phyloP scores from a whole-genome alignment of 1,140 invertebrate species.

The Gryllus bimaculatus region DNA sequence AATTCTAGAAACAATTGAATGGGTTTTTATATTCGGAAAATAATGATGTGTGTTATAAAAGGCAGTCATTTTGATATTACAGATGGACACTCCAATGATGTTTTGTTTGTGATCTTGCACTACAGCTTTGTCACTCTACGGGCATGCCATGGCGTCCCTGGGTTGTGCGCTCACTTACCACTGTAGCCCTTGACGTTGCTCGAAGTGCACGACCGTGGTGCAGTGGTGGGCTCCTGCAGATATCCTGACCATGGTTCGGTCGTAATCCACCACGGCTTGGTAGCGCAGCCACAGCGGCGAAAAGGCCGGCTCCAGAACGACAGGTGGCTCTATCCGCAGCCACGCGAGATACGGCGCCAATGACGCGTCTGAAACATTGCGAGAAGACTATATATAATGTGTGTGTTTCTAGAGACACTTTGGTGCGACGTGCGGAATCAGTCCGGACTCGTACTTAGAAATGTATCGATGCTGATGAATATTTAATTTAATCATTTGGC shows the following conservation, averaged over 20 bases:
- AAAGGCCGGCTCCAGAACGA: slow-evolving; percentile 14
- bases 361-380: neutral
- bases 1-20: no score
- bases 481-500: no score
- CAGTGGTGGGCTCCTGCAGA: slow-evolving; percentile 11
- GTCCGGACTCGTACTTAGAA: no score
- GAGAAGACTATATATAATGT: neutral
- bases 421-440: no score
- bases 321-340: slow-evolving; percentile 7
- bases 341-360: neutral
- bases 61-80: no score
- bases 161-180: neutral
- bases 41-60: no score
- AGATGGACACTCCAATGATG: no score
- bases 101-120: no score
- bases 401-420: no score
- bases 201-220: slow-evolving; percentile 7
- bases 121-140: no score
- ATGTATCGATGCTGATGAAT: no score
- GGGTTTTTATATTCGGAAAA: no score
- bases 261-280: slow-evolving; percentile 11
- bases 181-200: slow-evolving; percentile 11
- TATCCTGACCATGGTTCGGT: slow-evolving; percentile 14
- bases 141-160: neutral
- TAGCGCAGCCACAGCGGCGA: slow-evolving; percentile 19